These are phyloP conservation scores for Eulithis prunata DNA, from an alignment of 2,888 invertebrate genomes.

Conservation along the genomic window DNA sequence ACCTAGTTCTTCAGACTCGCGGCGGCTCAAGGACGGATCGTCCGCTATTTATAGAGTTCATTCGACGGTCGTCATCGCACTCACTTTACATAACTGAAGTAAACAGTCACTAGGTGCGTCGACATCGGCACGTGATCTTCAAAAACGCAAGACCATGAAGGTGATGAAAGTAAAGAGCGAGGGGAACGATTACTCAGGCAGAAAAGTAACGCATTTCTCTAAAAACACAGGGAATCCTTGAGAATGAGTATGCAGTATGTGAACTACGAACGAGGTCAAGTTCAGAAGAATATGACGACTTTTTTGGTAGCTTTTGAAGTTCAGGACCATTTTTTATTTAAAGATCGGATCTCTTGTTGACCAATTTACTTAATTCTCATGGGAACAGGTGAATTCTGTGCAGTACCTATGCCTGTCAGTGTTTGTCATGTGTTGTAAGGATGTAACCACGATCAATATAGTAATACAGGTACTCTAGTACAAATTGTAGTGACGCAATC, in stretches of 20 bases:
- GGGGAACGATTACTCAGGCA: slow-evolving; percentile 52
- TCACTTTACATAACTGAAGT: slow-evolving; percentile 78
- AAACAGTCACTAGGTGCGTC: slow-evolving; percentile 66
- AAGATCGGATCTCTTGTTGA: background rate
- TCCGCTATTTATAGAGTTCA: slow-evolving; percentile 82
- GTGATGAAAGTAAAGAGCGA: slow-evolving; percentile 59
- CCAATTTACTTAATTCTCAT: background rate
- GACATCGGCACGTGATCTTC: slow-evolving; percentile 64
- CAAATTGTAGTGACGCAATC: slow-evolving; percentile 58
- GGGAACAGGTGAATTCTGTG: background rate
- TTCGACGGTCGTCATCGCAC: slow-evolving; percentile 74
- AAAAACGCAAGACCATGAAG: slow-evolving; percentile 52
- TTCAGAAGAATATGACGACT: slow-evolving; percentile 39
- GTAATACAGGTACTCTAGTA: slow-evolving; percentile 6
- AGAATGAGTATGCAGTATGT: slow-evolving; percentile 36
- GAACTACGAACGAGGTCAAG: slow-evolving; percentile 50
- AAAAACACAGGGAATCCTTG: slow-evolving; percentile 54
- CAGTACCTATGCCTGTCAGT: background rate
- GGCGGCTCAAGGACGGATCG: slow-evolving; percentile 81
- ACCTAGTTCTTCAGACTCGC: slow-evolving; percentile 79
- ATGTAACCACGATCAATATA: background rate
- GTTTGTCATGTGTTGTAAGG: slow-evolving; percentile 1
- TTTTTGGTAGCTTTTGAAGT: slow-evolving; percentile 6
- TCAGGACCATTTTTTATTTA: slow-evolving; percentile 15
- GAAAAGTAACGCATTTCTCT: slow-evolving; percentile 63